Evolutionary conservation across 2,888 invertebrate species (phyloP).

Genomic region (Merodon equestris): DNA sequence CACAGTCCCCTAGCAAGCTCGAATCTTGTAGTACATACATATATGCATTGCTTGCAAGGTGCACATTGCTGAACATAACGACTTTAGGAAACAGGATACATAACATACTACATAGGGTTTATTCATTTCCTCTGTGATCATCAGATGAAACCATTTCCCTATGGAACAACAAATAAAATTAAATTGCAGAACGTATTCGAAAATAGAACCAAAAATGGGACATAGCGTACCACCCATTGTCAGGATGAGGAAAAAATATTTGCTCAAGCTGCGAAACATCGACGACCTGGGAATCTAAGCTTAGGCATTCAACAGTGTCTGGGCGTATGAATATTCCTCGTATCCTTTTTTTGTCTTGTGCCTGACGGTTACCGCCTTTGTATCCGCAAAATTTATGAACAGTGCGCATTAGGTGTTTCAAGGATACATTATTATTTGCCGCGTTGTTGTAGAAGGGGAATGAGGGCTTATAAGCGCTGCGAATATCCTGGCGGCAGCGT

Average conservation of each 20-base stretch:
- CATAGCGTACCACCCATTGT: not conserved
- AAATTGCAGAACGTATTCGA: conserved; percentile 40
- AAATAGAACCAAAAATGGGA: conserved; percentile 11
- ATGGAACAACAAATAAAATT: no score
- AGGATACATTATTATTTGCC: no score
- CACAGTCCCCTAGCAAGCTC: conserved; percentile 6
- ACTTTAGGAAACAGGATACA: conserved; percentile 50
- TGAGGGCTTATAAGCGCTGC: no score
- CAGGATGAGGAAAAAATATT: conserved; percentile 1
- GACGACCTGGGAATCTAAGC: conserved; percentile 28
- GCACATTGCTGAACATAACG: not conserved
- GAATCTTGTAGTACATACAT: not conserved
- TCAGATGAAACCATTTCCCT: no score
- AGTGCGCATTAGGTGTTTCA: not conserved
- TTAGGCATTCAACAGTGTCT: conserved; percentile 33
- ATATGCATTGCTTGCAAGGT: conserved; percentile 10
- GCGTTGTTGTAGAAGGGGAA: no score
- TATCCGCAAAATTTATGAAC: conserved; percentile 1
- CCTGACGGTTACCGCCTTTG: not conserved
- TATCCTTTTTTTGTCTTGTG: not conserved
- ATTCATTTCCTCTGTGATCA: conserved; percentile 43
- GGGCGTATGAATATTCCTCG: conserved; percentile 1
- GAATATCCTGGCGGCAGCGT: no score
- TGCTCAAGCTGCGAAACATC: conserved; percentile 33
- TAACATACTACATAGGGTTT: conserved; percentile 21